Conservation (phyloP, 2,113 vertebrate species). For the Pteruthius melanotis region DNA sequence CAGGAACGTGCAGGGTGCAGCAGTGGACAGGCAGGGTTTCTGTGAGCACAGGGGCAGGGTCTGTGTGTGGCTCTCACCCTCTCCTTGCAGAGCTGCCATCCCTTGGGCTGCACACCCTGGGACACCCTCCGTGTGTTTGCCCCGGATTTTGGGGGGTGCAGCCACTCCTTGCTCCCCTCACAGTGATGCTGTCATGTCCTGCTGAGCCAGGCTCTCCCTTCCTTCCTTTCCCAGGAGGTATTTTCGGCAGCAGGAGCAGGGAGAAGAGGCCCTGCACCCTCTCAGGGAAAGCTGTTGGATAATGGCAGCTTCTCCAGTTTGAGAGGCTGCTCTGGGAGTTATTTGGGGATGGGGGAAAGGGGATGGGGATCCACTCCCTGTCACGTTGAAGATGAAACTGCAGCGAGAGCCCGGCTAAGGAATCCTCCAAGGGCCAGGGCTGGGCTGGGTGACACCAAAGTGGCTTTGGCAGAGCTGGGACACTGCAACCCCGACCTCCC, state of each 20-base stretch:
- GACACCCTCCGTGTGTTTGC: rapidly evolving
- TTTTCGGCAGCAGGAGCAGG: not conserved
- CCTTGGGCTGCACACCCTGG: not conserved
- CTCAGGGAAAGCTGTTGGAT: not conserved
- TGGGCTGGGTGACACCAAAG: not conserved
- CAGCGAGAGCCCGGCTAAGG: not conserved
- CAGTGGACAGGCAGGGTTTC: too few species aligned
- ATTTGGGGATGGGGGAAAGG: not conserved
- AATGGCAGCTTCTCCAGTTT: not conserved
- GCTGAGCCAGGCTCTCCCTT: not conserved
- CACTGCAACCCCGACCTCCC: not conserved
- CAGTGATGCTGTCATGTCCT: rapidly evolving
- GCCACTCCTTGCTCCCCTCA: not conserved
- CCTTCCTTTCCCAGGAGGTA: not conserved
- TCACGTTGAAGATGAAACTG: not conserved
- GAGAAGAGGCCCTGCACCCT: not conserved
- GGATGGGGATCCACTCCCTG: not conserved
- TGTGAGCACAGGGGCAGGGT: not conserved
- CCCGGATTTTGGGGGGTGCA: not conserved
- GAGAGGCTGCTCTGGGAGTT: not conserved
- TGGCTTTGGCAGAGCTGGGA: not conserved
- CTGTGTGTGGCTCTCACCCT: not conserved
- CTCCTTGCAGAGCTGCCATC: not conserved
- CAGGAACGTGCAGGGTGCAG: not conserved
- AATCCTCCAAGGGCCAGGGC: not conserved